These are phyloP conservation scores for Oscheius myriophilus DNA, from an alignment of 2,888 invertebrate species.

Conservation along the genomic window DNA sequence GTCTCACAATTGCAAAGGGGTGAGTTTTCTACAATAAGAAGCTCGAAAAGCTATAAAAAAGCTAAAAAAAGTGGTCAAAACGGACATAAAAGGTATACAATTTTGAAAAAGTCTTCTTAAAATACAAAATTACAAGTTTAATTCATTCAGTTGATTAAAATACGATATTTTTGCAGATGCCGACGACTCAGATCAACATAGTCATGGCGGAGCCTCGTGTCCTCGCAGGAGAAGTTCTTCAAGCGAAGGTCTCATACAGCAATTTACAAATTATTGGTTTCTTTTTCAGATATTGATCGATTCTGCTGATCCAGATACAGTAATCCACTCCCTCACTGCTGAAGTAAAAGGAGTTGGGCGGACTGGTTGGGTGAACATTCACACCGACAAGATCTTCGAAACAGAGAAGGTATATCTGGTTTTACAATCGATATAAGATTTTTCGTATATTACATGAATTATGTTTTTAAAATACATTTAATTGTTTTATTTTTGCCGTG, in stretches of 20 bases:
- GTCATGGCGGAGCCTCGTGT: slow-evolving; percentile 60
- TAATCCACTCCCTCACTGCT: slow-evolving; percentile 51
- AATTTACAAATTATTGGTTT: not conserved
- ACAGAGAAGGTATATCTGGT: slow-evolving; percentile 69
- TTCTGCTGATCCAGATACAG: slow-evolving; percentile 65
- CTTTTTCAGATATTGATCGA: slow-evolving; percentile 57
- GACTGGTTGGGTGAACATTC: slow-evolving; percentile 69
- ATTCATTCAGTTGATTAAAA: not conserved
- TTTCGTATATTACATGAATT: slow-evolving; percentile 56
- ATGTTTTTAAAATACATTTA: too few species aligned
- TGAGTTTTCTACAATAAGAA: too few species aligned
- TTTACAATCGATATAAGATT: too few species aligned
- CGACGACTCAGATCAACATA: slow-evolving; percentile 66
- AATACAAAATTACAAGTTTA: not conserved
- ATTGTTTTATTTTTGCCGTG: too few species aligned
- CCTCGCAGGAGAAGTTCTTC: slow-evolving; percentile 63
- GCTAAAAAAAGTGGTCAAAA: too few species aligned
- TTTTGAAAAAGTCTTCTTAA: too few species aligned
- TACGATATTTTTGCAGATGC: slow-evolving; percentile 63
- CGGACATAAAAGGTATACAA: too few species aligned
- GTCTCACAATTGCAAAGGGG: too few species aligned
- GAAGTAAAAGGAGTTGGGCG: slow-evolving; percentile 55
- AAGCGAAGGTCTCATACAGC: slow-evolving; percentile 45
- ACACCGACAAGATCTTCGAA: slow-evolving; percentile 69
- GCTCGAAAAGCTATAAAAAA: too few species aligned